phyloP scores from a whole-genome alignment of 2,888 invertebrate genomes.

The Smittia sp. region DNA sequence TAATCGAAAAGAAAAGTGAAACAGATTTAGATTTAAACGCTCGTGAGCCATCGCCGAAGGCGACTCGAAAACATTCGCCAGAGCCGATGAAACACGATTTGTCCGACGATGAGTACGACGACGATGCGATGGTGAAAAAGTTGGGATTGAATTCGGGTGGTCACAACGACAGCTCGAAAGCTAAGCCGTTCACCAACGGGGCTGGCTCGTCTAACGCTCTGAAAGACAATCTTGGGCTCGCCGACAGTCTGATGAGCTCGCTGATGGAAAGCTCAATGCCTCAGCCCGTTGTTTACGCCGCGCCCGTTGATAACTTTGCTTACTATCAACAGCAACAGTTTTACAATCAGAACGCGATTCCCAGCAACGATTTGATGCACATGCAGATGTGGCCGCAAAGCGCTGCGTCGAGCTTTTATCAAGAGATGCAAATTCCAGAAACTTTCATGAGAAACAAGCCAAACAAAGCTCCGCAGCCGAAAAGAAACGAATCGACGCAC shows the following conservation, averaged over 20 bases:
- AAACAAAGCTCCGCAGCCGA: background rate
- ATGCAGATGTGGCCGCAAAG: conserved; percentile 14
- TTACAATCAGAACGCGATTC: background rate
- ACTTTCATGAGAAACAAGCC: background rate
- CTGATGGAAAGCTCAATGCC: conserved; percentile 14
- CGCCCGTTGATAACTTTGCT: no score
- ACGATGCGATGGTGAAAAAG: conserved; percentile 46
- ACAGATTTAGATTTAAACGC: background rate
- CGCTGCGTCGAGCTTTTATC: background rate
- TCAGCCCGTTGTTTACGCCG: no score
- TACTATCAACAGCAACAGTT: background rate
- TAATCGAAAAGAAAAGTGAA: background rate
- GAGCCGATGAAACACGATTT: background rate
- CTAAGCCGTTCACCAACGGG: background rate
- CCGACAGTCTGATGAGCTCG: conserved; percentile 22
- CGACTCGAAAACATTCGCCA: conserved; percentile 23
- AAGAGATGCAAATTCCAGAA: background rate
- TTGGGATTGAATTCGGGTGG: background rate
- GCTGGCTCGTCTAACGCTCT: background rate
- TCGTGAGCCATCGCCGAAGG: conserved; percentile 28
- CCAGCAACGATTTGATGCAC: background rate
- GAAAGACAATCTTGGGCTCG: conserved; percentile 27
- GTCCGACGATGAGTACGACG: conserved; percentile 23
- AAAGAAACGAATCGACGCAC: background rate
- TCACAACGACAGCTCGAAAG: background rate